Conservation (phyloP, 2,888 invertebrate species). For the Leucania comma region DNA sequence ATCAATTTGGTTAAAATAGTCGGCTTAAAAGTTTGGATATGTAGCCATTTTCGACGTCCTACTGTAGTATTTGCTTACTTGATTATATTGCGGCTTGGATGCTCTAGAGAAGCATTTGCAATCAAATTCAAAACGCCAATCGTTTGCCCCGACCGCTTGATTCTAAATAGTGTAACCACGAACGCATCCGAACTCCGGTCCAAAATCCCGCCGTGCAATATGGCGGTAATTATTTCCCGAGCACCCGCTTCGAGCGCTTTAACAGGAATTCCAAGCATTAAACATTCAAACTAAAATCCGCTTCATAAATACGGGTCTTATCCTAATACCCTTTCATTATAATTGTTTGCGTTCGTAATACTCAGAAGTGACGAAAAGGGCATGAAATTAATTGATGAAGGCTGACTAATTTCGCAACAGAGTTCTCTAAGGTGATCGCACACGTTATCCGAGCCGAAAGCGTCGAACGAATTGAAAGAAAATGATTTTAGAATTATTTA, state of each 20-base stretch:
- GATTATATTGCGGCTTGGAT: slow-evolving; percentile 9
- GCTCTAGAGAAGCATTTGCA: slow-evolving; percentile 11
- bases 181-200: slow-evolving; percentile 34
- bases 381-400: slow-evolving; percentile 57
- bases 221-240: slow-evolving; percentile 52
- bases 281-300: slow-evolving; percentile 61
- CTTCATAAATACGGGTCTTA: slow-evolving; percentile 62
- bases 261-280: slow-evolving; percentile 54
- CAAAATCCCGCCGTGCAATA: slow-evolving; percentile 46
- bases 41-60: too few relatives aligned
- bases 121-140: slow-evolving; percentile 16
- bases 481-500: too few relatives aligned
- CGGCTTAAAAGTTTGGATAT: too few relatives aligned
- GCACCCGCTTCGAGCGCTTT: slow-evolving; percentile 49
- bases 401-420: slow-evolving; percentile 57
- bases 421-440: slow-evolving; percentile 21
- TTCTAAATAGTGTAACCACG: slow-evolving; percentile 34
- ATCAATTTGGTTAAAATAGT: too few relatives aligned
- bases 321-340: slow-evolving; percentile 60
- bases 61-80: neutral
- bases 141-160: slow-evolving; percentile 21
- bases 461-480: too few relatives aligned
- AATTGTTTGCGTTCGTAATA: slow-evolving; percentile 58
- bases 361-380: slow-evolving; percentile 58
- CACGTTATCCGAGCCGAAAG: too few relatives aligned